Conservation (phyloP, 2,888 invertebrate species). For the Drosophila suboccidentalis region DNA sequence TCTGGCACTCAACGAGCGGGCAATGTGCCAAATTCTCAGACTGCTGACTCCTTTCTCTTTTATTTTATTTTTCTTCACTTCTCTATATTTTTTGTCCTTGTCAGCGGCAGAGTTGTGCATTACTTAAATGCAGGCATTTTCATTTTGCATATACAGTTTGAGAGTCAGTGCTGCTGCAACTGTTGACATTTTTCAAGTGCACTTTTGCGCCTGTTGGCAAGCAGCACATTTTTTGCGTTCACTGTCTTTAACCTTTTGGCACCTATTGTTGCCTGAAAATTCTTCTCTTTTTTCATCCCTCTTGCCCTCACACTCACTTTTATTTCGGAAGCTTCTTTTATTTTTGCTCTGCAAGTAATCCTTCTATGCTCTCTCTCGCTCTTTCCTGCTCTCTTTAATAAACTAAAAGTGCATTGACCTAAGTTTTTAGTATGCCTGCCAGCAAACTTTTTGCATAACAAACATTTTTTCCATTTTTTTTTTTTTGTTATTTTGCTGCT, state of each 20-base stretch:
- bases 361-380: not conserved
- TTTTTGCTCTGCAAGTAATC: not conserved
- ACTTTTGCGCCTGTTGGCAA: slow-evolving; percentile 38
- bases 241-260: slow-evolving; percentile 62
- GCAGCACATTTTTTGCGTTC: slow-evolving; percentile 39
- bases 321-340: not conserved
- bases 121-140: slow-evolving; percentile 30
- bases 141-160: slow-evolving; percentile 55
- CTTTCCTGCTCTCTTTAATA: slow-evolving; percentile 30
- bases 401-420: slow-evolving; percentile 72
- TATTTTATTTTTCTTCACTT: not conserved
- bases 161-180: slow-evolving; percentile 35
- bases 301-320: not conserved
- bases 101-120: slow-evolving; percentile 43
- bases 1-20: slow-evolving; percentile 54
- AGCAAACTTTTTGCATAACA: slow-evolving; percentile 75
- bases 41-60: slow-evolving; percentile 17
- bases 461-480: slow-evolving; percentile 44
- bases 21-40: slow-evolving; percentile 60
- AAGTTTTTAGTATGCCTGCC: slow-evolving; percentile 57
- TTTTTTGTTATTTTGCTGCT: slow-evolving; percentile 10
- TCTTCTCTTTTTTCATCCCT: not conserved
- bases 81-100: slow-evolving; percentile 5
- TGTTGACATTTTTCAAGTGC: slow-evolving; percentile 38
- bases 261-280: slow-evolving; percentile 59